Conservation (phyloP, 2,113 vertebrate genomes). For the Eudyptes chrysolophus region DNA sequence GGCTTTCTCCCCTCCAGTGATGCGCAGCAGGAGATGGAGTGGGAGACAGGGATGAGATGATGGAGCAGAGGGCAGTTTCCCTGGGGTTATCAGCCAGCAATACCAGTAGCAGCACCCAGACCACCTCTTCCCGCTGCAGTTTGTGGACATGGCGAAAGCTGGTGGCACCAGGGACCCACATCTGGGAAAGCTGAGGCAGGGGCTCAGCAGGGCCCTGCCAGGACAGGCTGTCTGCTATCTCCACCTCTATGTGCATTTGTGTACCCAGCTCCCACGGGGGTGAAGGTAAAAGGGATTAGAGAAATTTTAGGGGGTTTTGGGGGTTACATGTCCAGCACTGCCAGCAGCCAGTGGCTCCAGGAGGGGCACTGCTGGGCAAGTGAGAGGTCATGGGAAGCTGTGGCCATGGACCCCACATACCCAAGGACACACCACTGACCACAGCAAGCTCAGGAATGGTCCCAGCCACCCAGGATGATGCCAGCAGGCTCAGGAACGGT, state of each 20-base stretch:
- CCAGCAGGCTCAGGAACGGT: neutral
- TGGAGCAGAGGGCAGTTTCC: neutral
- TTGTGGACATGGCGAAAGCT: neutral
- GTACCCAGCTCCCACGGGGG: neutral
- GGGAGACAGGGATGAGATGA: neutral
- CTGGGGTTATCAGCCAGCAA: neutral
- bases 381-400: neutral
- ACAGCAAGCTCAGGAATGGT: neutral
- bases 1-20: neutral
- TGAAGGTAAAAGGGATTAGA: neutral
- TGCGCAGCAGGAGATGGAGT: neutral
- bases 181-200: neutral
- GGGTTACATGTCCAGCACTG: neutral
- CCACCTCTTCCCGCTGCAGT: neutral
- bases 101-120: neutral
- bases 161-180: neutral
- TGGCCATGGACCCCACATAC: too few species aligned
- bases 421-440: neutral
- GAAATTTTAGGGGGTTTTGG: neutral
- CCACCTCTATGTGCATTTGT: accelerated
- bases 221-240: neutral
- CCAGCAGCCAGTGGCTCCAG: neutral
- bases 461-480: neutral
- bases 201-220: neutral
- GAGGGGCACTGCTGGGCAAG: neutral